Percentiles rank a stretch among this genome's conserved stretches.
These are phyloP conservation scores for Geococcyx californianus DNA, from an alignment of 2,113 vertebrate genomes.

Conservation along the genomic window DNA sequence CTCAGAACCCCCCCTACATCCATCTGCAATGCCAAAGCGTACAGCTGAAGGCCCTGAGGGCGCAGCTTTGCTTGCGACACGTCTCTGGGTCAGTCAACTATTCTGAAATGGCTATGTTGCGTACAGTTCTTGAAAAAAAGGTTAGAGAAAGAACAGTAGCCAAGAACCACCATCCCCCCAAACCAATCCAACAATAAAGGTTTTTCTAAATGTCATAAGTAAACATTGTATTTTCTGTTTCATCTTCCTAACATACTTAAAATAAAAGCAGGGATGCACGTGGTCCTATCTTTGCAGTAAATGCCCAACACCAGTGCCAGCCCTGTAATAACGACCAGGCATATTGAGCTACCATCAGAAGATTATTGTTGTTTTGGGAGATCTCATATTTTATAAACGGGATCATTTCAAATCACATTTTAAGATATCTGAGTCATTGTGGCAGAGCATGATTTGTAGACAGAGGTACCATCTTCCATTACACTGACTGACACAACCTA, in stretches of 20 bases:
- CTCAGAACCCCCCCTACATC: accelerated
- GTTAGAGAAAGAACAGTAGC: neutral
- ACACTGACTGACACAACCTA: neutral
- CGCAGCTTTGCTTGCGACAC: neutral
- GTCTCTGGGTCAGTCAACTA: neutral
- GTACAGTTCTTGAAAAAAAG: neutral
- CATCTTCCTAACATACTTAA: neutral
- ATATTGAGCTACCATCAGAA: neutral
- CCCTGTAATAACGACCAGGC: neutral
- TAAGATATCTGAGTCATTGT: neutral
- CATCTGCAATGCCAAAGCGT: neutral
- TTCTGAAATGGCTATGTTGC: neutral
- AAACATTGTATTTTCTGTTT: neutral
- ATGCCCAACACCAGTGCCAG: neutral
- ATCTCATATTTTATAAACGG: neutral
- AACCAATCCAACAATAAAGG: neutral
- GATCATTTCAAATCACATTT: neutral
- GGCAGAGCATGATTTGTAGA: neutral
- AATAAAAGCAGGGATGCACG: neutral
- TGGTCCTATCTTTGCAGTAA: neutral
- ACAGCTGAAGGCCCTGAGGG: neutral
- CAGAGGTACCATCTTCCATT: neutral
- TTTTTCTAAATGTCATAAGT: neutral
- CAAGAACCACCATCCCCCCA: neutral
- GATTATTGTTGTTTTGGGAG: neutral